Evolutionary conservation across 2,113 vertebrate species (phyloP), one percentile per base, ranked within the genome.

Genomic region (Oceanodroma tethys): DNA sequence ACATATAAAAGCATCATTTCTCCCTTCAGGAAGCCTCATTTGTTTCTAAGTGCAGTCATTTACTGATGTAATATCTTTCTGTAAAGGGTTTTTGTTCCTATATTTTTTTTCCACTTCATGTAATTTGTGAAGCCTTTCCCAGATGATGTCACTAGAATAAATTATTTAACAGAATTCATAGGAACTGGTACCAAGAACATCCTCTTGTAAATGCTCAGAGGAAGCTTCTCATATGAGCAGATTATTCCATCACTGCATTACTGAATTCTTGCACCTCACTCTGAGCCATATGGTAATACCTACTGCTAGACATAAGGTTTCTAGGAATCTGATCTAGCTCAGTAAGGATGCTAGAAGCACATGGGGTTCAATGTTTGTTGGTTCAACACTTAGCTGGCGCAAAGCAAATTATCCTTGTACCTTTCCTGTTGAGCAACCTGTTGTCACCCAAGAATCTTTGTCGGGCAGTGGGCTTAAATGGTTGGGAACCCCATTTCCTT

Each of bases 291-390:
- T 95, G 93, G 91, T 85, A 95, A 75, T 95, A 84, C 70, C 78
- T 96, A 96, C 91, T 96, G 91, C 84, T 91, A 95, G 93, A 96
- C 94, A 93, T 90, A 96, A 93, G 86, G 88, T 95, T 97, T 95
- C 93, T 93, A 86, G 78, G 91, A 94, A 93, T 87, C 60, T 87
- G 53, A 68, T 90, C 87, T 93, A 93, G 58, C 81, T 94, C 84
- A 60, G 47, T 74, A 82, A 96, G 78, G 88, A 95, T 93, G 88
- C 60, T 94, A 68, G 78, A 94, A 97, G 81, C 91, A 97, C 88
- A 92, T 87, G 95, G 50, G 30, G 91, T 95, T 96, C 91, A 91
- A 17, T 79, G 45, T 94, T 96, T 97, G 95, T 96, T 96, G 93
- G 48, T 95, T 88, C 94, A 97, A 97, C 94, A 95, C 40, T 59